These are phyloP conservation scores for Shargacucullia verbasci DNA, from an alignment of 2,888 invertebrate species.

Conservation along the genomic window DNA sequence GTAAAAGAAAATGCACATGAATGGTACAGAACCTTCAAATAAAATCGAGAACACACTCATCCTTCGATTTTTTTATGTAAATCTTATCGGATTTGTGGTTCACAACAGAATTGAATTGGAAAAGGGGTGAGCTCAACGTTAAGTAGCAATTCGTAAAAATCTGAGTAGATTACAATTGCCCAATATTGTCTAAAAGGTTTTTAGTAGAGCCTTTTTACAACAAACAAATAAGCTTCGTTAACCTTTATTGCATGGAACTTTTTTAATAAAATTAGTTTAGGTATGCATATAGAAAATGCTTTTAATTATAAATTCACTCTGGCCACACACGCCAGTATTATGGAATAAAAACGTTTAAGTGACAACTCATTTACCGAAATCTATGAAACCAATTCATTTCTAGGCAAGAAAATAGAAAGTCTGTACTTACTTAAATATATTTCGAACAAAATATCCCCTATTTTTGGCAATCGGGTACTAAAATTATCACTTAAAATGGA, in stretches of 20 bases:
- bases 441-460: too few relatives aligned
- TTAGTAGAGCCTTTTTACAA: conserved; percentile 10
- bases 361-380: too few relatives aligned
- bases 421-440: too few relatives aligned
- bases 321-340: too few relatives aligned
- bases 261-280: conserved; percentile 2
- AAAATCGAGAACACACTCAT: conserved; percentile 19
- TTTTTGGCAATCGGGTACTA: too few relatives aligned
- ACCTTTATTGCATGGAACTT: conserved; percentile 8
- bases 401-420: too few relatives aligned
- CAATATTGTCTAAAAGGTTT: conserved; percentile 54
- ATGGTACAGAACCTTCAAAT: conserved; percentile 29
- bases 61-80: conserved; percentile 56
- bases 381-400: too few relatives aligned
- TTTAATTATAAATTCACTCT: too few relatives aligned
- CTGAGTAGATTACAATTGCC: conserved; percentile 44
- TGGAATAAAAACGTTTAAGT: too few relatives aligned
- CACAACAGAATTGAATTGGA: conserved; percentile 51
- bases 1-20: conserved; percentile 11
- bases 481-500: too few relatives aligned
- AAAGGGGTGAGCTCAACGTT: conserved; percentile 33
- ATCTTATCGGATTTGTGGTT: conserved; percentile 53
- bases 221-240: conserved; percentile 20
- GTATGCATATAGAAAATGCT: not conserved
- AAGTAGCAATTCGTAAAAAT: conserved; percentile 29